phyloP scores from a whole-genome alignment of 2,797 vertebrate species.

The Peromyscus aztecus region DNA sequence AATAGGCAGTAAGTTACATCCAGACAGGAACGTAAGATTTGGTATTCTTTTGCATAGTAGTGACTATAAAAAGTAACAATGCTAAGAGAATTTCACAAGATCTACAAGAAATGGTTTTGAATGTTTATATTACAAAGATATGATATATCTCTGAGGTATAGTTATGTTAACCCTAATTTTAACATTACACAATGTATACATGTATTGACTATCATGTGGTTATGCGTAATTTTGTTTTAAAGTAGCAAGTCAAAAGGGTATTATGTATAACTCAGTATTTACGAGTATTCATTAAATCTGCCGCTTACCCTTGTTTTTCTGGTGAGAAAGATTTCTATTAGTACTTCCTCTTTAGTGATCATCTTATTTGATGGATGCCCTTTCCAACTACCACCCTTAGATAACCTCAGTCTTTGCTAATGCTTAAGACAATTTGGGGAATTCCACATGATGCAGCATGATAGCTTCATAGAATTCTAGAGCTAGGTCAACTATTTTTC shows the following conservation, averaged over 20 bases:
- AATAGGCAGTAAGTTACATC: not conserved
- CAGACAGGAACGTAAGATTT: not conserved
- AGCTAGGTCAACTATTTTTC: constrained; percentile 32
- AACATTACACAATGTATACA: not conserved
- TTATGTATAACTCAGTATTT: not conserved
- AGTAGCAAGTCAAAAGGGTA: not conserved
- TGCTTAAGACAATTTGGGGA: constrained; percentile 64
- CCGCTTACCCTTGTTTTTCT: not conserved
- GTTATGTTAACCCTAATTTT: not conserved
- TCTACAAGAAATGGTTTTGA: not conserved
- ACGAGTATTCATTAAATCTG: constrained; percentile 17
- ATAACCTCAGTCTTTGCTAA: constrained; percentile 60
- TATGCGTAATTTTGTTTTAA: not conserved
- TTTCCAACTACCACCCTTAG: constrained; percentile 29
- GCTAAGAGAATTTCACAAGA: not conserved
- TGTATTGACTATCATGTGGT: too few species aligned
- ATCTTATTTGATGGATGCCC: constrained; percentile 57
- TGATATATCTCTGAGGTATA: not conserved
- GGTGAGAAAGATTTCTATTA: not conserved
- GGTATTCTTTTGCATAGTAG: not conserved
- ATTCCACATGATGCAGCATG: constrained; percentile 73
- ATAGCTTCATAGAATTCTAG: constrained; percentile 48
- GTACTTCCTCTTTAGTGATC: constrained; percentile 64
- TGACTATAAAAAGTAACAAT: not conserved
- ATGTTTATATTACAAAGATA: not conserved